These are phyloP conservation scores for Cataglyphis altisquamis DNA, from an alignment of 2,888 invertebrate genomes.

Conservation along the genomic window DNA sequence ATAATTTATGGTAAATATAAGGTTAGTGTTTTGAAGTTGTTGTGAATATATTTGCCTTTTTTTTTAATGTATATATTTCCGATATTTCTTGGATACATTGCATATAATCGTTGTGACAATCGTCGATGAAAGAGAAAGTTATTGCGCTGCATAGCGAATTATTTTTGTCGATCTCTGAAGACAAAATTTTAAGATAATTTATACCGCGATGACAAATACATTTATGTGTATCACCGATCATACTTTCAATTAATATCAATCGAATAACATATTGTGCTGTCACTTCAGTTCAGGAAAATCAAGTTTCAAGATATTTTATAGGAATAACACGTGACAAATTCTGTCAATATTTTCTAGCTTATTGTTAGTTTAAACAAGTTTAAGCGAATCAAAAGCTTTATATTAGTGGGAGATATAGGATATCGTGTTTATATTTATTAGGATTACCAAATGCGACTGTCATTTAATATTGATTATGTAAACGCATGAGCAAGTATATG, in stretches of 20 bases:
- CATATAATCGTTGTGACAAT: neutral
- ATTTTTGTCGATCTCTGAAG: neutral
- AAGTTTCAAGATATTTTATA: constrained; percentile 6
- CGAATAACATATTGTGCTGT: neutral
- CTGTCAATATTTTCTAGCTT: neutral
- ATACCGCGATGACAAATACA: neutral
- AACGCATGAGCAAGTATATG: neutral
- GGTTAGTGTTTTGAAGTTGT: neutral
- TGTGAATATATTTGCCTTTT: neutral
- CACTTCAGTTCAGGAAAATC: neutral
- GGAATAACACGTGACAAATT: neutral
- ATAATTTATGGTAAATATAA: constrained; percentile 16
- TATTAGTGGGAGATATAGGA: constrained; percentile 5
- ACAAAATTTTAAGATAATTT: constrained; percentile 27
- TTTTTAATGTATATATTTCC: neutral
- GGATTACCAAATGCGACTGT: neutral
- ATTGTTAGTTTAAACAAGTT: neutral
- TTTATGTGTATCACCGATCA: neutral
- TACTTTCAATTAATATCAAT: neutral
- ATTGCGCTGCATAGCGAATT: neutral
- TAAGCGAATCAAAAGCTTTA: neutral
- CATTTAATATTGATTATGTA: neutral
- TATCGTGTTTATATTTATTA: neutral
- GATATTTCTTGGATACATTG: neutral
- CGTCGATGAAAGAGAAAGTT: constrained; percentile 7